Conservation (phyloP, 2,113 vertebrate species). For the Aptenodytes forsteri region DNA sequence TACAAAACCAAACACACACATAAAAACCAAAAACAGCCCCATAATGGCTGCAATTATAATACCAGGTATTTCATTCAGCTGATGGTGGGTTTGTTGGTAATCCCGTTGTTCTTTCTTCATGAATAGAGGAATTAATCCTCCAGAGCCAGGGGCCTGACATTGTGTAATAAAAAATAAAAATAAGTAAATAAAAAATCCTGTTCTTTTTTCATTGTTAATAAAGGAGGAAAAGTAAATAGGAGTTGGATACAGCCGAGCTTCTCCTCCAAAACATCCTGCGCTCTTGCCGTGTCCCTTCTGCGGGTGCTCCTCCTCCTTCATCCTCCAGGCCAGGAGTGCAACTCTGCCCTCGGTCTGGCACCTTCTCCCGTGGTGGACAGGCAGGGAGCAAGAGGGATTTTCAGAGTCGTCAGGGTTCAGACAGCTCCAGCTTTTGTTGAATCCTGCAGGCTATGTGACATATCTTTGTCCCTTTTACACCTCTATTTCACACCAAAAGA, state of each 20-base stretch:
- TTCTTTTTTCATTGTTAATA: neutral
- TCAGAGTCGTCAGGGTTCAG: neutral
- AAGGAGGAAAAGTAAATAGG: neutral
- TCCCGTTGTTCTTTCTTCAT: neutral
- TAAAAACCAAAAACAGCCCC: neutral
- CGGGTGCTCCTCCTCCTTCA: accelerated
- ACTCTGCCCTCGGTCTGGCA: neutral
- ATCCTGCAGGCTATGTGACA: neutral
- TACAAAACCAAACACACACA: neutral
- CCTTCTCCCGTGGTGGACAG: neutral
- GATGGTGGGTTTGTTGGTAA: neutral
- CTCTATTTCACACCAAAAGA: neutral
- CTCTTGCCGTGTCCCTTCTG: neutral
- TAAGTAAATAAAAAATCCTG: neutral
- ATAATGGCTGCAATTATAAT: neutral
- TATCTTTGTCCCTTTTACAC: neutral
- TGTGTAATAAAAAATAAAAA: neutral
- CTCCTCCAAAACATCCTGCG: neutral
- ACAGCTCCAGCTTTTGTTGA: neutral
- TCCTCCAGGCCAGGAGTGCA: neutral
- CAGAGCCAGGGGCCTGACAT: neutral
- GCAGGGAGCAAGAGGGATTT: neutral
- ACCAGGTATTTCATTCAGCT: neutral
- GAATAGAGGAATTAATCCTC: neutral
- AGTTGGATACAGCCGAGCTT: neutral